phyloP scores from a whole-genome alignment of 2,797 vertebrate species.

The Urosaurus nigricauda region DNA sequence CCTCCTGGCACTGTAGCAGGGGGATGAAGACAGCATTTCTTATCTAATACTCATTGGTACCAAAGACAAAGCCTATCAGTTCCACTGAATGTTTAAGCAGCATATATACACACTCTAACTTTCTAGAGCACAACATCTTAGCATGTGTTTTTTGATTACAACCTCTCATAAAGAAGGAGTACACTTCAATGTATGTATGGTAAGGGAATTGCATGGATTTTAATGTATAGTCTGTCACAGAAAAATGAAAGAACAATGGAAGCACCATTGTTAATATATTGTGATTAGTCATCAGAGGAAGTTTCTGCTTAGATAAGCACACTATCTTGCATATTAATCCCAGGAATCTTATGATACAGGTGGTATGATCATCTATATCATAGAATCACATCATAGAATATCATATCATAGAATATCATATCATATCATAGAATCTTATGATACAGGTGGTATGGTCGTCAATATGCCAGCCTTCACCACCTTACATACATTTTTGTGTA shows the following conservation, averaged over 20 bases:
- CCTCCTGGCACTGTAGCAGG: slow-evolving; percentile 12
- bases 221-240: neutral
- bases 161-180: neutral
- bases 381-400: no score
- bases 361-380: neutral
- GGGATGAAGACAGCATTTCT: neutral
- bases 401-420: no score
- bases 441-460: neutral
- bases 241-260: neutral
- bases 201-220: neutral
- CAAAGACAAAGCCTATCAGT: neutral
- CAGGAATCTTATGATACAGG: neutral
- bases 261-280: neutral
- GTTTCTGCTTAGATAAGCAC: neutral
- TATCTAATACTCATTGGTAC: neutral
- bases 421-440: neutral
- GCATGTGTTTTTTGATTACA: neutral
- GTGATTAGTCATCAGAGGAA: neutral
- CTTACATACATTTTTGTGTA: neutral
- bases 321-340: neutral
- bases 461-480: neutral
- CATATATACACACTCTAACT: neutral
- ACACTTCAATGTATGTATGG: neutral
- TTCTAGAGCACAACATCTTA: neutral
- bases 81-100: neutral